Conservation (phyloP, 64 coral and sea anemone genomes). For the Pocillopora damicornis region DNA sequence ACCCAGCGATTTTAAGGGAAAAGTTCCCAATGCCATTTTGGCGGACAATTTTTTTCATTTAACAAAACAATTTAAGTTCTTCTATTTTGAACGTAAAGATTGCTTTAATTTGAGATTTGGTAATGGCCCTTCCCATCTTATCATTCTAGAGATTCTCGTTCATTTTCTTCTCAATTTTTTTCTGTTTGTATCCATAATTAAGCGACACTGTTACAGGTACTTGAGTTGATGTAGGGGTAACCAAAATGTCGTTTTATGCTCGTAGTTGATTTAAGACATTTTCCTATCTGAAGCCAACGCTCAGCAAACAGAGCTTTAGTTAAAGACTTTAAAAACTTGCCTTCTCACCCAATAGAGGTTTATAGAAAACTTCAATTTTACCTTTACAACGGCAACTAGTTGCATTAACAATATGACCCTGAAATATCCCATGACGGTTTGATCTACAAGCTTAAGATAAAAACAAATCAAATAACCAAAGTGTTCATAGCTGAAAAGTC, state of each 20-base stretch:
- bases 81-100: neutral
- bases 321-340: neutral
- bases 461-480: neutral
- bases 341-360: neutral
- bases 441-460: neutral
- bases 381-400: slow-evolving; percentile 8
- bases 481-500: neutral
- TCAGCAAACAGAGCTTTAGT: neutral
- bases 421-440: slow-evolving; percentile 14
- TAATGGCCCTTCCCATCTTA: too few species aligned
- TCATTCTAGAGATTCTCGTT: neutral
- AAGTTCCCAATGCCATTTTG: too few species aligned
- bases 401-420: slow-evolving; percentile 26
- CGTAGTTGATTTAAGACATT: neutral
- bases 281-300: neutral
- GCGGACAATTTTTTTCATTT: neutral
- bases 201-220: neutral
- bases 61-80: neutral
- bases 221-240: neutral
- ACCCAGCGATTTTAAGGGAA: neutral
- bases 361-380: neutral
- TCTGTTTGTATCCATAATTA: neutral
- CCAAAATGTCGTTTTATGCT: neutral
- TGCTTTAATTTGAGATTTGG: neutral
- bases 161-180: neutral